Evolutionary conservation across 2,888 invertebrate genomes (phyloP).

Genomic region (Zootermopsis nevadensis): DNA sequence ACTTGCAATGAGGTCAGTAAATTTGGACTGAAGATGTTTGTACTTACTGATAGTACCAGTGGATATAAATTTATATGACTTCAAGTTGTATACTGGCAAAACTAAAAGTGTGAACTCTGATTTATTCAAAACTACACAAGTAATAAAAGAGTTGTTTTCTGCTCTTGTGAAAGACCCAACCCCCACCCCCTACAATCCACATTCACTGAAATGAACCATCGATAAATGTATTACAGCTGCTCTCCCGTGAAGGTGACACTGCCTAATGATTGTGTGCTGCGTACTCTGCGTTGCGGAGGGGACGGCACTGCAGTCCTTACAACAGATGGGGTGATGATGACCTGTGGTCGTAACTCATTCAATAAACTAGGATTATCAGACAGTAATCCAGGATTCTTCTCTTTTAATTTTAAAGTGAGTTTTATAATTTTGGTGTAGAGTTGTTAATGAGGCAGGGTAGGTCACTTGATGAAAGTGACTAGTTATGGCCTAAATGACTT

Average conservation of each 20-base stretch:
- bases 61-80: no score
- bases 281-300: constrained; percentile 70
- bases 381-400: constrained; percentile 52
- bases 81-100: no score
- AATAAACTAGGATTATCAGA: constrained; percentile 74
- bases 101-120: no score
- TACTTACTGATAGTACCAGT: no score
- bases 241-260: constrained; percentile 63
- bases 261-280: constrained; percentile 65
- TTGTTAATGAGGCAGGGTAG: not conserved
- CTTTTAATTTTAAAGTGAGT: constrained; percentile 45
- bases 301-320: constrained; percentile 73
- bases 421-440: not conserved
- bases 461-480: no score
- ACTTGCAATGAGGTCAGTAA: no score
- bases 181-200: no score
- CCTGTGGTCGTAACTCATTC: constrained; percentile 72
- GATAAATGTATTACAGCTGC: constrained; percentile 59
- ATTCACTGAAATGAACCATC: no score
- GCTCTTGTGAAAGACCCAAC: no score
- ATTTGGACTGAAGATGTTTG: no score
- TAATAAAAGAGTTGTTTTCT: not conserved
- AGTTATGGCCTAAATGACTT: no score
- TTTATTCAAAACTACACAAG: no score
- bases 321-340: constrained; percentile 70